phyloP scores from a whole-genome alignment of 2,888 invertebrate species.

The Hirtodrosophila duncani region DNA sequence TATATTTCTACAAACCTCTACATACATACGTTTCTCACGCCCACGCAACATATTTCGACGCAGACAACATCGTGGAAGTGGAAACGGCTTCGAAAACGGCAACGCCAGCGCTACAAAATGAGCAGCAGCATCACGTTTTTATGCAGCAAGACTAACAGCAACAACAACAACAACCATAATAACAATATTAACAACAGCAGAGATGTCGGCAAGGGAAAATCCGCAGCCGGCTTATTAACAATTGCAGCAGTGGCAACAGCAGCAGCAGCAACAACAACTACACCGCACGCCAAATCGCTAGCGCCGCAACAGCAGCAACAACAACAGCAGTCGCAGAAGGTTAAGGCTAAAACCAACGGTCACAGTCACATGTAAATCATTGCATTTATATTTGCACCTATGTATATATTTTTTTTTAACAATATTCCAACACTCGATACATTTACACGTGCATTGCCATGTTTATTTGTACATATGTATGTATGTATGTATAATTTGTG shows the following conservation, averaged over 20 bases:
- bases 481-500: constrained; percentile 5
- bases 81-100: too few species aligned
- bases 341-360: constrained; percentile 57
- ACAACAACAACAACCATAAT: constrained; percentile 19
- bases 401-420: constrained; percentile 36
- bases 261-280: constrained; percentile 13
- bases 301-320: constrained; percentile 17
- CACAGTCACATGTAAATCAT: constrained; percentile 64
- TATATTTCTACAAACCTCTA: too few species aligned
- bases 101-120: constrained; percentile 34
- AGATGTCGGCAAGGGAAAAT: constrained; percentile 23
- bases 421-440: constrained; percentile 9
- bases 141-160: constrained; percentile 51
- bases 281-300: neutral
- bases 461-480: constrained; percentile 2
- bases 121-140: constrained; percentile 69
- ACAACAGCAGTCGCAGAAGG: constrained; percentile 41
- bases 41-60: constrained; percentile 14
- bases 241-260: constrained; percentile 29
- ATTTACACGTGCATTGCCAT: neutral
- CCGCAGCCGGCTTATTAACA: constrained; percentile 27
- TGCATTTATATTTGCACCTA: constrained; percentile 46
- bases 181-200: constrained; percentile 7
- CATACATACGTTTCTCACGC: too few species aligned
- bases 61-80: too few species aligned